Conservation (phyloP, 2,113 vertebrate species). For the Plotosus lineatus region DNA sequence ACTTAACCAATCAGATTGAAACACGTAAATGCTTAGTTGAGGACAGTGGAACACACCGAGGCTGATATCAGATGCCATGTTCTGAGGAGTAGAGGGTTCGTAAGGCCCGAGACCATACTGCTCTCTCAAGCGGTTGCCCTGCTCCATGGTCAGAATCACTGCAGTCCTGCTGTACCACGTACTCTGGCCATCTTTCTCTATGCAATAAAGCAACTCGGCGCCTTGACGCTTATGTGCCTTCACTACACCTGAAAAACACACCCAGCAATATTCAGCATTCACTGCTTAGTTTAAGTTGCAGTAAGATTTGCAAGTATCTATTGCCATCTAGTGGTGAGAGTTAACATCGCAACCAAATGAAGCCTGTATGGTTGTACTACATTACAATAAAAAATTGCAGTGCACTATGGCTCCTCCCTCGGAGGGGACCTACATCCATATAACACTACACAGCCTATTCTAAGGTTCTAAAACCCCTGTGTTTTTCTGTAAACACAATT, state of each 20-base stretch:
- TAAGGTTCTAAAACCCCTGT: no score
- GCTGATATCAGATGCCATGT: conserved; percentile 95
- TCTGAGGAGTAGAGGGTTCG: conserved; percentile 80
- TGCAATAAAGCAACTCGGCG: conserved; percentile 85
- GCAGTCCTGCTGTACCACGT: conserved; percentile 90
- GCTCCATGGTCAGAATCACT: conserved; percentile 91
- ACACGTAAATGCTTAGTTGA: no score
- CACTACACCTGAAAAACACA: conserved; percentile 78
- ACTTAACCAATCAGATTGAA: no score
- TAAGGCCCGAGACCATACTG: conserved; percentile 92
- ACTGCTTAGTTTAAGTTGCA: not conserved
- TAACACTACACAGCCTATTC: no score
- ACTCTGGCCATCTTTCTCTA: conserved; percentile 88
- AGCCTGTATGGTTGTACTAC: no score
- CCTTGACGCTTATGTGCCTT: conserved; percentile 86
- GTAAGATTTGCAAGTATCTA: no score
- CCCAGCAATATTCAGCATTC: not conserved
- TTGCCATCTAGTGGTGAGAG: no score
- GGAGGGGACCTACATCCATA: no score
- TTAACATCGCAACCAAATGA: no score
- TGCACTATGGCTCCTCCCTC: no score
- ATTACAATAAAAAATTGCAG: no score
- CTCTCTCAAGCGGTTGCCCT: conserved; percentile 89
- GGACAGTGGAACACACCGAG: conserved; percentile 75
- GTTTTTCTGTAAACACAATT: no score